phyloP scores from a whole-genome alignment of 2,797 vertebrate genomes.

The Paramormyrops hopkinsi region DNA sequence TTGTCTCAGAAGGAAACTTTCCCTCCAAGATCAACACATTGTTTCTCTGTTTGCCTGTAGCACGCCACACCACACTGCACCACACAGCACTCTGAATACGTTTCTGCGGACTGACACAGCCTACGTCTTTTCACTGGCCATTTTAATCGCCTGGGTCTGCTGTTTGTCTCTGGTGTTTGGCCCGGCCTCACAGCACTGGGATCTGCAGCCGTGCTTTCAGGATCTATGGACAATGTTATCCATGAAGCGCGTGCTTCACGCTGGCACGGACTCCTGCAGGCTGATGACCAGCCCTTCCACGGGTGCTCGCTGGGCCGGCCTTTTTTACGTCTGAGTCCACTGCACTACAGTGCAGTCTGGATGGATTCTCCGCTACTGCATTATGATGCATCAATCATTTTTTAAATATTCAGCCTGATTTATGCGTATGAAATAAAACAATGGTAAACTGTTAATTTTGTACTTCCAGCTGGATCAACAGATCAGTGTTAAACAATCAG shows the following conservation, averaged over 20 bases:
- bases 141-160: constrained; percentile 30
- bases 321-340: not conserved
- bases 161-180: constrained; percentile 34
- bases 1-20: constrained; percentile 10
- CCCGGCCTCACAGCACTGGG: constrained; percentile 24
- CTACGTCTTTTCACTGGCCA: constrained; percentile 28
- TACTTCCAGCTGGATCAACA: not conserved
- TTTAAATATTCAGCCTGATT: not conserved
- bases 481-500: not conserved
- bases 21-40: constrained; percentile 21
- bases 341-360: not conserved
- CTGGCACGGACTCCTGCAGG: not conserved
- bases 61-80: constrained; percentile 30
- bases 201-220: constrained; percentile 30
- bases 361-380: not conserved
- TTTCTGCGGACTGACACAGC: constrained; percentile 26
- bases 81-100: constrained; percentile 16
- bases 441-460: not conserved
- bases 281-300: not conserved
- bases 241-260: not conserved
- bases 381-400: not conserved
- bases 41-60: constrained; percentile 36
- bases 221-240: constrained; percentile 14
- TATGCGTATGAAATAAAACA: not conserved
- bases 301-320: not conserved